phyloP scores from a whole-genome alignment of 1,140 invertebrate genomes.

The Liolophura sinensis region DNA sequence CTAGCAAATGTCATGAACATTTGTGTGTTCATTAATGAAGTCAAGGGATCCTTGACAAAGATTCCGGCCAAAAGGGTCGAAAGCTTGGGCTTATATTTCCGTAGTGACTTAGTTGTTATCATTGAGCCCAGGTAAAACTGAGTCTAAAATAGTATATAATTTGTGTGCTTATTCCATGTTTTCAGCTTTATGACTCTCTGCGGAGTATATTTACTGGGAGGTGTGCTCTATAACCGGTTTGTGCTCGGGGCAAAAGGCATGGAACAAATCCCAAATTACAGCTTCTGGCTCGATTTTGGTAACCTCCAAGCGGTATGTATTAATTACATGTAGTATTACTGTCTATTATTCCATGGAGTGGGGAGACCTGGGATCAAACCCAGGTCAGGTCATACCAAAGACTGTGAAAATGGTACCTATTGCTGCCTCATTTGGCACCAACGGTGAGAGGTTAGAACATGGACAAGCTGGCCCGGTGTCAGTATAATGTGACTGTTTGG shows the following conservation, averaged over 20 bases:
- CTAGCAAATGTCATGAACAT: too few relatives aligned
- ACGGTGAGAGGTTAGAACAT: too few relatives aligned
- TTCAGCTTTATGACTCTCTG: slow-evolving; percentile 45
- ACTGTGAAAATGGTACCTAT: too few relatives aligned
- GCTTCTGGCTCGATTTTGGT: slow-evolving; percentile 60
- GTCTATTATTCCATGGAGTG: too few relatives aligned
- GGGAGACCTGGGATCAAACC: too few relatives aligned
- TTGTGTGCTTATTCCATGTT: slow-evolving; percentile 1
- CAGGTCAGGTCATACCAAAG: too few relatives aligned
- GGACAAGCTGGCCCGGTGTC: too few relatives aligned
- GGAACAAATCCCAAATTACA: slow-evolving; percentile 59
- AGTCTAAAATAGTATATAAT: not conserved
- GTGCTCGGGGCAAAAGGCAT: slow-evolving; percentile 56
- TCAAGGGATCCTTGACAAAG: too few relatives aligned
- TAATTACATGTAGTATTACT: not conserved
- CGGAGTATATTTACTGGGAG: slow-evolving; percentile 50
- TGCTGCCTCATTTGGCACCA: too few relatives aligned
- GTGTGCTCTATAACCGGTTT: slow-evolving; percentile 53
- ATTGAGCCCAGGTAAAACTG: not conserved
- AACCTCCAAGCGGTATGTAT: slow-evolving; percentile 57
- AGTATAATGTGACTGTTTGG: too few relatives aligned
- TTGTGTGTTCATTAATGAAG: too few relatives aligned
- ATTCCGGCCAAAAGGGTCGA: too few relatives aligned
- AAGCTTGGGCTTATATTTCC: not conserved
- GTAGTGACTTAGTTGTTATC: not conserved